phyloP scores from a whole-genome alignment of 2,888 invertebrate genomes.

The Bombylius major region DNA sequence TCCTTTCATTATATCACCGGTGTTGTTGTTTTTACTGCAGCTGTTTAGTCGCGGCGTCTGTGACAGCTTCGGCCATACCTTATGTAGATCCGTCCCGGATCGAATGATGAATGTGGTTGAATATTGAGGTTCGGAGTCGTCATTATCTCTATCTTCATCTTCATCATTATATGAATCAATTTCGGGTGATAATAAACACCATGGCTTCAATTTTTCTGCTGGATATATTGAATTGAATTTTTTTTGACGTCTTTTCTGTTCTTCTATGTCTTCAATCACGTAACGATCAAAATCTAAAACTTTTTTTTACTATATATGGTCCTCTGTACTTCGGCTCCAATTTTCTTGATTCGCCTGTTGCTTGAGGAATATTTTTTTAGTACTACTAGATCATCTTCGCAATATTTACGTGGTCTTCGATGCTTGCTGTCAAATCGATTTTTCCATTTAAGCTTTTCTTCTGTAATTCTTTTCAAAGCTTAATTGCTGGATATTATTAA shows the following conservation, averaged over 20 bases:
- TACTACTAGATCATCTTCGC: neutral
- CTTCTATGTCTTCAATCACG: constrained; percentile 15
- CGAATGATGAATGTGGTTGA: no score
- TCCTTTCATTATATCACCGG: no score
- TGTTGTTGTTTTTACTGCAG: no score
- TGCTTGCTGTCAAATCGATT: constrained; percentile 1
- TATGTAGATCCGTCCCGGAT: no score
- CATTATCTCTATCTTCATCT: neutral
- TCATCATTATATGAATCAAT: neutral
- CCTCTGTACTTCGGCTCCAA: constrained; percentile 17
- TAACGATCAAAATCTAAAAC: constrained; percentile 17
- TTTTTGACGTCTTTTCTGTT: constrained; percentile 13
- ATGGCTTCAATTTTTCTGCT: neutral
- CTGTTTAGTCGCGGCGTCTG: no score
- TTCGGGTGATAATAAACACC: constrained; percentile 1
- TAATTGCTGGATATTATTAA: no score
- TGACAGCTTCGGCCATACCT: no score
- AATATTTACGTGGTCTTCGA: neutral
- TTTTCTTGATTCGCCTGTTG: constrained; percentile 3
- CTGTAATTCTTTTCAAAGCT: neutral
- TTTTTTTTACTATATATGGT: constrained; percentile 17
- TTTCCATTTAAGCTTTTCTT: neutral
- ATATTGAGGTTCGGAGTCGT: neutral
- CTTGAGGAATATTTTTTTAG: neutral
- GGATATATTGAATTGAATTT: neutral